Percentiles rank a stretch among this genome's conserved stretches.
Evolutionary conservation across 2,888 invertebrate species (phyloP).

Genomic region (Buathra laborator): DNA sequence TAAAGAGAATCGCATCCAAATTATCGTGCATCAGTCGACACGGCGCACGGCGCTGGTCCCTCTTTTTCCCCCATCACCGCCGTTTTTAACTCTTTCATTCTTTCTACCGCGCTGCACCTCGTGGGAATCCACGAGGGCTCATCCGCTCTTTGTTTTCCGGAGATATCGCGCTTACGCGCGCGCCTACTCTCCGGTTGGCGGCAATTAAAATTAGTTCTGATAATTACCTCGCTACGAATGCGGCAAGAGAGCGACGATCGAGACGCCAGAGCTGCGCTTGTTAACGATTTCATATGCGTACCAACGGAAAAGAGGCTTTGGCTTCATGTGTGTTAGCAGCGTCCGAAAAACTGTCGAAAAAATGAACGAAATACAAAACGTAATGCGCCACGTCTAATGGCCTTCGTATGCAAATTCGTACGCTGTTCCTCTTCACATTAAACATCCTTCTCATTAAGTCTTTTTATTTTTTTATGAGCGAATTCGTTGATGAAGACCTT

Average conservation of each 20-base stretch:
- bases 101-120: conserved; percentile 70
- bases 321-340: neutral
- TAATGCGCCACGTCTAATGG: conserved; percentile 79
- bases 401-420: conserved; percentile 62
- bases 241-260: conserved; percentile 61
- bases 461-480: conserved; percentile 33
- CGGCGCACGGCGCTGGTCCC: conserved; percentile 57
- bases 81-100: conserved; percentile 37
- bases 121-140: conserved; percentile 80
- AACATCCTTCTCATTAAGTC: conserved; percentile 12
- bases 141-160: conserved; percentile 82
- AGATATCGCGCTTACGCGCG: conserved; percentile 63
- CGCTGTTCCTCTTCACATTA: conserved; percentile 7
- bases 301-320: neutral
- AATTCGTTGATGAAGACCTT: neutral
- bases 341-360: conserved; percentile 67
- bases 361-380: conserved; percentile 81
- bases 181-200: conserved; percentile 78
- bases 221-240: conserved; percentile 79
- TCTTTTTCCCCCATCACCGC: conserved; percentile 45
- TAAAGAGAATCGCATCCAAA: conserved; percentile 76
- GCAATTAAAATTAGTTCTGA: conserved; percentile 85
- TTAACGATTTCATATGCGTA: conserved; percentile 70
- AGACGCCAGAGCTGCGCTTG: conserved; percentile 72
- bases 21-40: conserved; percentile 82